Evolutionary conservation across 2,797 vertebrate genomes (phyloP).

Genomic region (Pipistrellus pygmaeus): DNA sequence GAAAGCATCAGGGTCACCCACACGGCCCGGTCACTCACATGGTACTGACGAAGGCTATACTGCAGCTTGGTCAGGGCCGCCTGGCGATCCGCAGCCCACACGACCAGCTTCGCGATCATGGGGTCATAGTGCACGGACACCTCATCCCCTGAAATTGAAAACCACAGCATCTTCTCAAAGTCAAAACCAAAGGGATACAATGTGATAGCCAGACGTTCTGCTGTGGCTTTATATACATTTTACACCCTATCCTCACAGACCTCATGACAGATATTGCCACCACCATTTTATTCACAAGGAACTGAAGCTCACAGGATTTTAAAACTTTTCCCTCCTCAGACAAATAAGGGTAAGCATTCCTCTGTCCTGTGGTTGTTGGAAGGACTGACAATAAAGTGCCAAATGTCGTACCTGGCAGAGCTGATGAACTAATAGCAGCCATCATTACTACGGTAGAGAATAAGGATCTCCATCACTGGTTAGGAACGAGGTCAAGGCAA

Average conservation of each 20-base stretch:
- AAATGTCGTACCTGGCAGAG: background rate
- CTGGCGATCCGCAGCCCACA: constrained; percentile 95
- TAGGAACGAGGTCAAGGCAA: background rate
- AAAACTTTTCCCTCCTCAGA: background rate
- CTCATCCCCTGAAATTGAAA: constrained; percentile 92
- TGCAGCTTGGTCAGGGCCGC: constrained; percentile 93
- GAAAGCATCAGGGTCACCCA: background rate
- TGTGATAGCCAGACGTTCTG: background rate
- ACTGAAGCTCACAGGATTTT: too few relatives aligned
- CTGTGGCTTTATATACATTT: background rate
- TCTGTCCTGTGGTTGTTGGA: background rate
- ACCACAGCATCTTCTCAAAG: background rate
- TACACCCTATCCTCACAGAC: background rate
- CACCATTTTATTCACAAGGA: background rate
- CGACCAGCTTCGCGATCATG: constrained; percentile 99
- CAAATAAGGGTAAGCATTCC: background rate
- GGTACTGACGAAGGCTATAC: constrained; percentile 94
- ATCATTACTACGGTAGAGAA: background rate
- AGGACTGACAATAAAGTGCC: background rate
- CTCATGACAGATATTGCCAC: background rate
- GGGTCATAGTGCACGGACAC: constrained; percentile 98
- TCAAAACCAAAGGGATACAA: background rate
- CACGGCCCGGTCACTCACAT: constrained; percentile 88
- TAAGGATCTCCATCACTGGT: background rate
- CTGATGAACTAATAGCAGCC: background rate